These are phyloP conservation scores for Drosophila arawakana DNA, from an alignment of 1,140 invertebrate species.

Conservation along the genomic window DNA sequence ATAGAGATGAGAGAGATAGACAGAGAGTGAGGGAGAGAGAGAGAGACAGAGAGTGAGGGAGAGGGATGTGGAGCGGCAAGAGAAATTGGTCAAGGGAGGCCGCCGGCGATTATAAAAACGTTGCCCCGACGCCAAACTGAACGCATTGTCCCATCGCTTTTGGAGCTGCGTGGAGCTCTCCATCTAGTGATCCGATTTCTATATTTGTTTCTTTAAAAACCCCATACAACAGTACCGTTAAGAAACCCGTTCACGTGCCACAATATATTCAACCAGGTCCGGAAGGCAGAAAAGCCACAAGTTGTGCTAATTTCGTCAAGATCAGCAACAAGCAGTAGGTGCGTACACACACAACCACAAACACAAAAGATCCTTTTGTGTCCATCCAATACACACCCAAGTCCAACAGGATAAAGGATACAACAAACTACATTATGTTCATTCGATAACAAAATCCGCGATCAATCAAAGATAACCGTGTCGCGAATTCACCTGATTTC, in stretches of 20 bases:
- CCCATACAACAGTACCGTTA: conserved; percentile 24
- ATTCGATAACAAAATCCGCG: no score
- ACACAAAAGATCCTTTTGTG: background rate
- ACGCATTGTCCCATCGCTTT: conserved; percentile 81
- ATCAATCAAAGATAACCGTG: no score
- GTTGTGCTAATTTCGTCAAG: conserved; percentile 26
- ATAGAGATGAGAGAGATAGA: background rate
- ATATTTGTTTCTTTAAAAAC: conserved; percentile 3
- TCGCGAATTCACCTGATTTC: no score
- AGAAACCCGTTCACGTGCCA: conserved; percentile 42
- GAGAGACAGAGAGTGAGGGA: background rate
- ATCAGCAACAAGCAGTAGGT: conserved; percentile 48
- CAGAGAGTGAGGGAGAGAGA: conserved; percentile 2
- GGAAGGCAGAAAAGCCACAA: conserved; percentile 52
- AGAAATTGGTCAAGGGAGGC: conserved; percentile 34
- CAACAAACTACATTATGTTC: background rate
- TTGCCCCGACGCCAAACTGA: conserved; percentile 57
- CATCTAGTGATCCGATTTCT: conserved; percentile 65
- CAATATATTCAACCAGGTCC: conserved; percentile 34
- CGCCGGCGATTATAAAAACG: conserved; percentile 66
- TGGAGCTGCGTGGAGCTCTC: conserved; percentile 81
- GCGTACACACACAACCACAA: conserved; percentile 44
- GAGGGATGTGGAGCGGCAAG: background rate
- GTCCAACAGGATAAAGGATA: conserved; percentile 29
- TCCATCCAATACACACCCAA: background rate